Base-by-base conservation (phyloP, 2,797 vertebrate species). In the Miichthys miiuy region DNA sequence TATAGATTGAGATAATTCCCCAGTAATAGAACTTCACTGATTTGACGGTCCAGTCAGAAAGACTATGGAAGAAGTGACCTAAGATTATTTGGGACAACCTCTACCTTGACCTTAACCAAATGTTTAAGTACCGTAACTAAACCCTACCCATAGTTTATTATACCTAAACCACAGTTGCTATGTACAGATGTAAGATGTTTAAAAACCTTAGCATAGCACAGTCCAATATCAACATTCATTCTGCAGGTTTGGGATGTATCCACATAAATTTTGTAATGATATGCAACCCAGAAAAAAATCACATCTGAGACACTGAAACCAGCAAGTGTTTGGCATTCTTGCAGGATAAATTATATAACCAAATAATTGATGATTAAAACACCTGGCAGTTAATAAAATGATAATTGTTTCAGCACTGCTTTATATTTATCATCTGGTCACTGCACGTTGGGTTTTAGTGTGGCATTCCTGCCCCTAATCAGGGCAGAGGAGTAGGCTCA, bases 391-490 rank as follows among this genome's bases (percentile, higher is more conserved):
- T 20, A 51, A 54, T 63, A 10, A 23, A 47, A 57, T 20, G 7
- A 9, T 41, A 0, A 60, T 60, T 60, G 9, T 60, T 61, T 41
- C 18, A 23, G 30, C 47, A 16, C 17, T 18, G 58, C 63, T 51
- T 55, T 44, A 56, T n/a, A 75, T 79, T 58, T 17, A 72, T 27
- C 60, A 79, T 72, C 55, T 78, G 80, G 17, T 38, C 30, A 3
- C 27, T 44, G 44, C 69, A 44, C 25, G 20, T 6, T 71, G 57
- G 56, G 69, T 72, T 81, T 76, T 51, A 51, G 48, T 14, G 48
- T 62, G 30, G 30, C 61, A 57, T 55, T 87, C 20, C 58, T 81
- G 47, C 30, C 61, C 23, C 70, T 84, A 83, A 82, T 87, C 71
- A 71, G 79, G 10, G 13, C 73, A 41, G 50, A 75, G 77, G 75